These are phyloP conservation scores for Phrynocephalus forsythii DNA, from an alignment of 2,797 vertebrate genomes.

Conservation along the genomic window DNA sequence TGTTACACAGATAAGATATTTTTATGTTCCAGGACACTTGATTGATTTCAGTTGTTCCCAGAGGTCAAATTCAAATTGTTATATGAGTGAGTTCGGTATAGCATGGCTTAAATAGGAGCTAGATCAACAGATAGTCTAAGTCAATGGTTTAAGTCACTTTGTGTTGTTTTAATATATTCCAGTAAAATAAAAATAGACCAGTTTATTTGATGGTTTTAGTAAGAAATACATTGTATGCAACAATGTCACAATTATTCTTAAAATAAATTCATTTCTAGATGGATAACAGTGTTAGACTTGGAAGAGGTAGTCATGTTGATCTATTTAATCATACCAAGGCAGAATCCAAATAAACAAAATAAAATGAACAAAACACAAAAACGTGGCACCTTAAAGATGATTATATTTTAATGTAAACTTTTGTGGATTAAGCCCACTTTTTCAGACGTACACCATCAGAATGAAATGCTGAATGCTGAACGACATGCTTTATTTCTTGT, in stretches of 20 bases:
- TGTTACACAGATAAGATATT: background rate
- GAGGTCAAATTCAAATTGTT: constrained; percentile 4
- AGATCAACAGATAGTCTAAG: background rate
- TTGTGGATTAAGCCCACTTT: no score
- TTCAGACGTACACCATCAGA: no score
- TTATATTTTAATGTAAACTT: no score
- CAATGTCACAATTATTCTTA: background rate
- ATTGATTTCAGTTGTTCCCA: background rate
- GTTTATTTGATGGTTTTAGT: background rate
- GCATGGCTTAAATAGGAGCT: background rate
- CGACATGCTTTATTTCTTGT: no score
- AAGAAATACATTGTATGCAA: background rate
- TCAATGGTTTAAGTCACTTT: background rate
- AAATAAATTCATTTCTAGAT: background rate
- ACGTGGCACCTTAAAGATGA: no score
- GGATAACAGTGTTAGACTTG: background rate
- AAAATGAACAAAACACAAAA: no score
- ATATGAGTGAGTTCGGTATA: background rate
- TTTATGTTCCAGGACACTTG: background rate
- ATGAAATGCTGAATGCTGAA: no score
- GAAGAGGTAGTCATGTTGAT: no score
- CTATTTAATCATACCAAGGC: no score
- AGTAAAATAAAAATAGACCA: background rate
- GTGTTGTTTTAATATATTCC: background rate
- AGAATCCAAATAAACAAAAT: no score